A percentile compares a stretch with the other conserved stretches of the same genome.
Conservation (phyloP, 2,888 invertebrate genomes). For the Limnephilus auricula region DNA sequence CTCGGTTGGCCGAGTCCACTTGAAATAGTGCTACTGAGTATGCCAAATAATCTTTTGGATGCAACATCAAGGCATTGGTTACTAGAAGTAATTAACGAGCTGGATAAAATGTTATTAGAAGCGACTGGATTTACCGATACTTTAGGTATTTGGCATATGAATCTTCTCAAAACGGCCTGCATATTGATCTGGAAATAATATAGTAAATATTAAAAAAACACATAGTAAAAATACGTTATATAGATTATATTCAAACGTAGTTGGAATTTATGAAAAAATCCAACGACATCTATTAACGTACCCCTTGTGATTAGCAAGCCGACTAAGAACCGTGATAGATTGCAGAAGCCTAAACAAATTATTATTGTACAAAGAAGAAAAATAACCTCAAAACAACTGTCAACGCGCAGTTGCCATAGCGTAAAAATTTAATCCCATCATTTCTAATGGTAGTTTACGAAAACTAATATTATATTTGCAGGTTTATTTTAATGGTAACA, state of each 20-base stretch:
- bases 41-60: constrained; percentile 51
- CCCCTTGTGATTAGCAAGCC: not conserved
- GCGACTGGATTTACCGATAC: constrained; percentile 3
- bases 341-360: not conserved
- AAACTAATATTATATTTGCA: not conserved
- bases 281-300: not conserved
- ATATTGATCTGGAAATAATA: constrained; percentile 58
- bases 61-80: not conserved
- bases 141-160: constrained; percentile 39
- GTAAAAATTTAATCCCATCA: no score
- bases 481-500: constrained; percentile 45
- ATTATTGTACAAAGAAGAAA: not conserved
- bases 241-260: no score
- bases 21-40: constrained; percentile 20
- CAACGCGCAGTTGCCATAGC: not conserved
- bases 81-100: not conserved
- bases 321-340: not conserved
- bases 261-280: not conserved
- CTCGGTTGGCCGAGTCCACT: not conserved
- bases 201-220: not conserved
- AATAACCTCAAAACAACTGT: not conserved
- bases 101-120: not conserved
- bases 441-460: no score
- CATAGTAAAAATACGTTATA: not conserved
- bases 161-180: constrained; percentile 51